Evolutionary conservation across 92 coral and sea anemone genomes (phyloP), one percentile per base, ranked within the genome.

Genomic region (Paragorgia papillata): DNA sequence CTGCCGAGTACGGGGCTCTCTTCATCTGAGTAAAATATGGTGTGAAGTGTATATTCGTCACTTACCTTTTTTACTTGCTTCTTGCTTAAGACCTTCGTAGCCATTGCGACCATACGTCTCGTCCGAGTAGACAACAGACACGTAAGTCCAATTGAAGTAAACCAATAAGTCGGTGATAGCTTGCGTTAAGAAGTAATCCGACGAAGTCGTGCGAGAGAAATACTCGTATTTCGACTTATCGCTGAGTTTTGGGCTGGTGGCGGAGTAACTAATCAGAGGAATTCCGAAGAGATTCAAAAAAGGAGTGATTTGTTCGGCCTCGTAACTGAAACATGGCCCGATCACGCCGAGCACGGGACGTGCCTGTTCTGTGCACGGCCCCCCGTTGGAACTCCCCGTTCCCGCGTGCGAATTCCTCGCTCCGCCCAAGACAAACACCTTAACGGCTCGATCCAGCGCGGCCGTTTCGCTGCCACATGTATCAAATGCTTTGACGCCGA

Each of bases 121-220:
- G 21, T 80, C 93, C 46, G 92, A 85, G 63, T 93, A 88, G 33
- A 93, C 90, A 30, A 82, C 88, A 9, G 96, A 85, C 43, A 93
- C 79, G 50, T 88, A 93, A 3, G 93, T 85, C 97, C 97, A 93
- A 81, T 90, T 90, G 75, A 88, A 88, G 68, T 81, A 78, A 32
- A 69, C 76, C 50, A 87, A 83, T 12, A 93, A 76, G 24, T 93
- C 96, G 1, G 86, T 82, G 4, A 93, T 87, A 0, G 96, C 97
- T 64, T 85, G 85, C 13, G 92, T 96, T 58, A 90, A 97, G 43
- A 86, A 86, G 68, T 82, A 80, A 63, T 93, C 97, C 35, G 88
- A 92, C 0, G 97, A 97, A 19, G 90, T 88, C 2, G 96, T 93
- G 20, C 97, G 92, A 28, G 96, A 88, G 74, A 93, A 93, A 73